phyloP scores from a whole-genome alignment of 1,140 invertebrate genomes.

The Halyomorpha halys region DNA sequence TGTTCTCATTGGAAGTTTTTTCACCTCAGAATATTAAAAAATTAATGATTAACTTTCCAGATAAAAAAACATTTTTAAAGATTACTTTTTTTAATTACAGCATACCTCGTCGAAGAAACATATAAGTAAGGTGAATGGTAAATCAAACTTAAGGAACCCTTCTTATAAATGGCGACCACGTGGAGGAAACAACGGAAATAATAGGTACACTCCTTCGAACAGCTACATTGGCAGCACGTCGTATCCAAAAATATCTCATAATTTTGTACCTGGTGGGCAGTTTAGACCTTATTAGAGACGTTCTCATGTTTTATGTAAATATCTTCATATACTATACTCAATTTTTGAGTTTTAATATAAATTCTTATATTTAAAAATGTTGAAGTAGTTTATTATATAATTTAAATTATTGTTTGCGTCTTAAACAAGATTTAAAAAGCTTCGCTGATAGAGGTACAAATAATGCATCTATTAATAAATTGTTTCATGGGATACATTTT shows the following conservation, averaged over 20 bases:
- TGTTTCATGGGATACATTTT: too few species aligned
- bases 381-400: not conserved
- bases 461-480: too few species aligned
- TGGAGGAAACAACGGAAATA: not conserved
- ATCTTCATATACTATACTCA: not conserved
- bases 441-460: too few species aligned
- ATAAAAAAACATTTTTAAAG: too few species aligned
- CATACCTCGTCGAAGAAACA: constrained; percentile 27
- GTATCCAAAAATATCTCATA: constrained; percentile 5
- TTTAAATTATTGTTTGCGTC: not conserved
- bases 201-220: not conserved
- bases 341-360: not conserved
- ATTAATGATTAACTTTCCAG: too few species aligned
- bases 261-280: constrained; percentile 14
- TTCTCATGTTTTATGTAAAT: not conserved
- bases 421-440: not conserved
- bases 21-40: too few species aligned
- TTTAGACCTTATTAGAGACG: not conserved
- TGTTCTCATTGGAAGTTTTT: too few species aligned
- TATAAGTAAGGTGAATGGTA: constrained; percentile 25
- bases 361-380: not conserved
- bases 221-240: not conserved
- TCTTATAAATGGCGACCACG: not conserved
- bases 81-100: constrained; percentile 8
- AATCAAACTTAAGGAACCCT: not conserved